These are phyloP conservation scores for Telenomus remus DNA, from an alignment of 1,140 invertebrate genomes.

Conservation along the genomic window DNA sequence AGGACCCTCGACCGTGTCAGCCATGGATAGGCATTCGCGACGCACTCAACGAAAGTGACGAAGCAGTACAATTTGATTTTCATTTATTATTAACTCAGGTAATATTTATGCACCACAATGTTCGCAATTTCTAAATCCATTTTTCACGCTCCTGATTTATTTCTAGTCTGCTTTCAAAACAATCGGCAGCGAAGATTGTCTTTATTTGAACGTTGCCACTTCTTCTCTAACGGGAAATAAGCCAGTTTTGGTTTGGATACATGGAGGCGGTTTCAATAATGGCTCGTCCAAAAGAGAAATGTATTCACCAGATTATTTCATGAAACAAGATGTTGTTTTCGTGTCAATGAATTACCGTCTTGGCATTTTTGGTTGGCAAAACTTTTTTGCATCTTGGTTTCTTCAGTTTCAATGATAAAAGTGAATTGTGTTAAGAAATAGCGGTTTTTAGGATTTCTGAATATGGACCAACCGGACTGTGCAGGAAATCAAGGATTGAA, in stretches of 20 bases:
- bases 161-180: too few relatives aligned
- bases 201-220: slow-evolving; percentile 87
- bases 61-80: slow-evolving; percentile 47
- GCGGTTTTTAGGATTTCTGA: slow-evolving; percentile 60
- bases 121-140: too few relatives aligned
- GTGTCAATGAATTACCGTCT: slow-evolving; percentile 80
- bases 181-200: slow-evolving; percentile 82
- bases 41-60: slow-evolving; percentile 44
- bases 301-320: slow-evolving; percentile 76
- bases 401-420: too few relatives aligned
- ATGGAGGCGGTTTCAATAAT: slow-evolving; percentile 80
- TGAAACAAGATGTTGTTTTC: slow-evolving; percentile 76
- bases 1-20: slow-evolving; percentile 59
- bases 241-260: slow-evolving; percentile 83
- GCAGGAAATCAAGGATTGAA: slow-evolving; percentile 62
- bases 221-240: slow-evolving; percentile 75
- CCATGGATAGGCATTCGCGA: slow-evolving; percentile 60
- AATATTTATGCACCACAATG: too few relatives aligned
- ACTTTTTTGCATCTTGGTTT: too few relatives aligned
- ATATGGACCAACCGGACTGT: slow-evolving; percentile 56
- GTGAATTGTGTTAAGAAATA: too few relatives aligned
- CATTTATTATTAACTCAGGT: slow-evolving; percentile 9
- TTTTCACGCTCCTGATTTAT: too few relatives aligned
- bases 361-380: slow-evolving; percentile 75
- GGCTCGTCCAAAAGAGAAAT: slow-evolving; percentile 71